Evolutionary conservation across 37 sponge, comb jelly and placozoan genomes (phyloP).

Genomic region (Corticium candelabrum): DNA sequence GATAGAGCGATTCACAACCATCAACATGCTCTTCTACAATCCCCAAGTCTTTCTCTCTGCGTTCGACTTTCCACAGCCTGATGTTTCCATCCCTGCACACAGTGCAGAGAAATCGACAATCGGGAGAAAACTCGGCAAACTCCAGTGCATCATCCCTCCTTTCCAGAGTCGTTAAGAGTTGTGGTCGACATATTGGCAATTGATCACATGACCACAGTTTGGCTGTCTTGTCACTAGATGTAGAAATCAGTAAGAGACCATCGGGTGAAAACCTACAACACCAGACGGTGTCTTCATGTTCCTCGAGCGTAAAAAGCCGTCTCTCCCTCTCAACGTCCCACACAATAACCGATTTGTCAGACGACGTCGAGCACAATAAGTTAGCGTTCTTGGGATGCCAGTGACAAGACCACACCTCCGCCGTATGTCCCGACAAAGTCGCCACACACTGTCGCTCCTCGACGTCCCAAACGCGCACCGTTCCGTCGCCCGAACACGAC

Average conservation of each 20-base stretch:
- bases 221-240: not conserved
- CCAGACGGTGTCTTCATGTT: not conserved
- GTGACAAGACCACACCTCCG: not conserved
- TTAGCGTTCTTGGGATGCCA: not conserved
- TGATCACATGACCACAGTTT: not conserved
- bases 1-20: not conserved
- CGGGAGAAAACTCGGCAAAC: conserved; percentile 5
- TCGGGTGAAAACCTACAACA: not conserved
- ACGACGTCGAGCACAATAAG: not conserved
- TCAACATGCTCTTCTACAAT: not conserved
- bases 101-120: not conserved
- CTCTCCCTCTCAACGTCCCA: not conserved
- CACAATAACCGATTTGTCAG: not conserved
- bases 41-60: not conserved
- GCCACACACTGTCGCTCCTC: not conserved
- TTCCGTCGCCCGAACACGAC: not conserved
- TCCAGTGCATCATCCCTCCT: not conserved
- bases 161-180: not conserved
- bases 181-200: not conserved
- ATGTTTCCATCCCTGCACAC: not conserved
- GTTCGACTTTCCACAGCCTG: not conserved
- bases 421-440: not conserved
- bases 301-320: not conserved
- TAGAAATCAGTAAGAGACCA: not conserved
- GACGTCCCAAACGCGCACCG: not conserved